phyloP scores from a whole-genome alignment of 2,113 vertebrate genomes.

The Esox niger region DNA sequence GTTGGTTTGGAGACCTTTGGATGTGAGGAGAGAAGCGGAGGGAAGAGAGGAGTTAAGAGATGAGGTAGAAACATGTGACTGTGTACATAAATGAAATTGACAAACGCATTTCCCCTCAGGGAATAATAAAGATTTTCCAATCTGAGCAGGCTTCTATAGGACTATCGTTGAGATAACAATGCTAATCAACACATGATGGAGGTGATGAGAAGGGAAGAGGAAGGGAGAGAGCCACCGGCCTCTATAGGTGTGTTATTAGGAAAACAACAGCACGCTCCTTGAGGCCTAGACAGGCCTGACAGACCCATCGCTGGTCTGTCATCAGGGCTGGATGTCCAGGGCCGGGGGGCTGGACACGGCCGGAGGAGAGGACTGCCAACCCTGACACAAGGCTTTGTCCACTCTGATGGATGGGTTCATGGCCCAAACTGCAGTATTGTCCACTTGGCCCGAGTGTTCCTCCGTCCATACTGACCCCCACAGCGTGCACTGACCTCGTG shows the following conservation, averaged over 20 bases:
- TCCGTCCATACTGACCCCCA: slow-evolving; percentile 25
- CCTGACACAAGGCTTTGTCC: slow-evolving; percentile 82
- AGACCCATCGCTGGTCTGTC: background rate
- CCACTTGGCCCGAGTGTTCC: slow-evolving; percentile 47
- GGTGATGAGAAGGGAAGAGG: background rate
- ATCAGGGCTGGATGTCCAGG: slow-evolving; percentile 10
- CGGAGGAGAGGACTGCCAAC: slow-evolving; percentile 64
- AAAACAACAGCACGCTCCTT: background rate
- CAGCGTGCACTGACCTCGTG: slow-evolving; percentile 51
- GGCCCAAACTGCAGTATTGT: slow-evolving; percentile 71
- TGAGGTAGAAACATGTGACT: background rate
- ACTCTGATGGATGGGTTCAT: slow-evolving; percentile 77
- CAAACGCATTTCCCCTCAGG: too few species aligned
- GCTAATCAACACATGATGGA: too few species aligned
- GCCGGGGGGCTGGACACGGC: slow-evolving; percentile 51
- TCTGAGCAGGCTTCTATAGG: too few species aligned
- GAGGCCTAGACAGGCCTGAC: background rate
- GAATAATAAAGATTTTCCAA: too few species aligned
- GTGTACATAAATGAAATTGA: too few species aligned
- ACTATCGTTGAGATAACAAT: too few species aligned
- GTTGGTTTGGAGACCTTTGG: slow-evolving; percentile 19
- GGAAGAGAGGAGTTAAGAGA: background rate
- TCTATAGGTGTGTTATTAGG: background rate
- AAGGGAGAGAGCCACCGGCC: background rate
- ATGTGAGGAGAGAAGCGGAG: background rate